These are phyloP conservation scores for Anthrax anthrax DNA, from an alignment of 2,888 invertebrate species.

Conservation along the genomic window DNA sequence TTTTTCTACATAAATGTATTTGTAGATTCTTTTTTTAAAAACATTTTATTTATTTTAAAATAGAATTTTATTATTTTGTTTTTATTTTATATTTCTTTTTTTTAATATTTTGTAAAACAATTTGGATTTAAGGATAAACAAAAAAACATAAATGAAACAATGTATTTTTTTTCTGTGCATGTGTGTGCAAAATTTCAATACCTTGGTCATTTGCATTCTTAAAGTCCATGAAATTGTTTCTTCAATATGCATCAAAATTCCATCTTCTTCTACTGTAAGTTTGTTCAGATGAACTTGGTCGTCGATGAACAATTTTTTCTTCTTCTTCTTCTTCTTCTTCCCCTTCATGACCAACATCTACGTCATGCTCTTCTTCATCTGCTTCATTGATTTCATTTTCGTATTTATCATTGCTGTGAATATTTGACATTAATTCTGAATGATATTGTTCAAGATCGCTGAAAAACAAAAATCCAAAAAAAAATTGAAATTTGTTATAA, in stretches of 20 bases:
- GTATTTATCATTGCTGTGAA: background rate
- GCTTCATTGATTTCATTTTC: background rate
- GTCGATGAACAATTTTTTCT: slow-evolving; percentile 14
- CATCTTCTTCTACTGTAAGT: slow-evolving; percentile 1
- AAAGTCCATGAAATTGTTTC: no score
- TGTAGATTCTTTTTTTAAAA: background rate
- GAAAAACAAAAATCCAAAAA: background rate
- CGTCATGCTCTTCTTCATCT: slow-evolving; percentile 1
- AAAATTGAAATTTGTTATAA: background rate
- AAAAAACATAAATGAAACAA: no score
- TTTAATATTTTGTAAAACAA: no score
- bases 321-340: slow-evolving; percentile 15
- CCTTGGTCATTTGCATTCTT: no score
- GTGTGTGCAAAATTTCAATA: no score
- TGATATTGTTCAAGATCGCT: slow-evolving; percentile 1
- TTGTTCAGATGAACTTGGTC: slow-evolving; percentile 11
- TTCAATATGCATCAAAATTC: background rate
- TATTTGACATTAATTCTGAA: background rate
- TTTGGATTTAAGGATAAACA: background rate
- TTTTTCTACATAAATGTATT: no score
- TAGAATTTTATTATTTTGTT: background rate
- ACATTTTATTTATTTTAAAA: background rate
- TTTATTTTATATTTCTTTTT: background rate
- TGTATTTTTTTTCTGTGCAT: no score
- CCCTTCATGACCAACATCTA: slow-evolving; percentile 9